Evolutionary conservation across 2,888 invertebrate species (phyloP).

Genomic region (Siphlonurus alternatus): DNA sequence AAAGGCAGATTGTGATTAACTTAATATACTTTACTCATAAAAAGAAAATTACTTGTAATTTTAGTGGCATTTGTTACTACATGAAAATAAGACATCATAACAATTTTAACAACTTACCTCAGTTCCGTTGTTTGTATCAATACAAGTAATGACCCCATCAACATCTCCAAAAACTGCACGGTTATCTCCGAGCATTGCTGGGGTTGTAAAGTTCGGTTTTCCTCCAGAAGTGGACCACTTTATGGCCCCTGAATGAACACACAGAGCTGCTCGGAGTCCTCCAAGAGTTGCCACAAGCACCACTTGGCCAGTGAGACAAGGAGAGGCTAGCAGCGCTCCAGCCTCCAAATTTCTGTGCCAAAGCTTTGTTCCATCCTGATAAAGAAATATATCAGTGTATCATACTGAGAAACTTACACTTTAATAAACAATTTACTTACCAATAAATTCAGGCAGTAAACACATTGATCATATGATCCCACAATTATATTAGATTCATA

Average conservation of each 20-base stretch:
- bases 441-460: not conserved
- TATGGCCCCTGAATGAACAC: not conserved
- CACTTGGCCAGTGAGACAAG: not conserved
- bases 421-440: not conserved
- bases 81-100: too few species aligned
- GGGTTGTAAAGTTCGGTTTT: not conserved
- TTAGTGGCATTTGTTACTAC: too few species aligned
- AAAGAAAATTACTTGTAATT: too few species aligned
- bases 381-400: not conserved
- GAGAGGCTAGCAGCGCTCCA: not conserved
- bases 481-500: not conserved
- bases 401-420: not conserved
- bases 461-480: not conserved
- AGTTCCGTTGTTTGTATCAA: not conserved
- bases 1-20: too few species aligned
- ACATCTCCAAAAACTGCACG: not conserved
- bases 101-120: not conserved
- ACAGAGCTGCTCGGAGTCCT: not conserved
- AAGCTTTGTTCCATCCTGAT: not conserved
- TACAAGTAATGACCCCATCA: not conserved
- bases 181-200: not conserved
- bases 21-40: too few species aligned
- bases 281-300: not conserved
- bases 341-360: not conserved
- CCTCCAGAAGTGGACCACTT: not conserved